Percentiles rank a stretch among this genome's conserved stretches.
These are phyloP conservation scores for Criorhina ranunculi DNA, from an alignment of 2,888 invertebrate species.

Conservation along the genomic window DNA sequence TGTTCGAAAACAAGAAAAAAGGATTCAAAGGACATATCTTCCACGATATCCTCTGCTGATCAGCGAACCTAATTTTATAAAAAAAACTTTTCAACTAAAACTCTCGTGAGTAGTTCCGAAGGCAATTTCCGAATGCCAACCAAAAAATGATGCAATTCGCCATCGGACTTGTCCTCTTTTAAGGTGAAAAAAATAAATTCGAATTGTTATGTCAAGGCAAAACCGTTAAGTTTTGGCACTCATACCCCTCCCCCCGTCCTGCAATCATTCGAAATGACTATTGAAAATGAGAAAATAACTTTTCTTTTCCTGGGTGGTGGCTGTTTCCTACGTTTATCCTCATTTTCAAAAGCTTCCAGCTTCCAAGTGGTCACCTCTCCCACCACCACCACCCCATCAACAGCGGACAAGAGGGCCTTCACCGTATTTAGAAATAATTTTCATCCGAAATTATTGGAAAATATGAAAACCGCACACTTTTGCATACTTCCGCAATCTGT, in stretches of 20 bases:
- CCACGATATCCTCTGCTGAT: not conserved
- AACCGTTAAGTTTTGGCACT: not conserved
- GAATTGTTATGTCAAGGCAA: not conserved
- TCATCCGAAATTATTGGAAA: conserved; percentile 53
- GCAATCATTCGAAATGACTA: not conserved
- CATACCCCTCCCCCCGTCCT: not conserved
- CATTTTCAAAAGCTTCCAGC: conserved; percentile 18
- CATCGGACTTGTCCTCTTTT: not conserved
- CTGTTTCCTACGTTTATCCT: not conserved
- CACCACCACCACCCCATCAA: not conserved
- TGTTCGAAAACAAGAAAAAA: no score
- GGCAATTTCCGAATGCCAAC: conserved; percentile 9
- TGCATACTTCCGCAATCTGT: conserved; percentile 42
- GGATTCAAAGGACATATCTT: no score
- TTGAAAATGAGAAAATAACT: not conserved
- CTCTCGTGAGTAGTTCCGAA: conserved; percentile 6
- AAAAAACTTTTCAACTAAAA: conserved; percentile 11
- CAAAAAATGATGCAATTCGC: conserved; percentile 12
- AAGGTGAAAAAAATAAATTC: not conserved
- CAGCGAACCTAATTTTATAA: not conserved
- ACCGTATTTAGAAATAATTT: conserved; percentile 54
- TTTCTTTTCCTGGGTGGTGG: not conserved
- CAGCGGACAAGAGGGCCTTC: conserved; percentile 16
- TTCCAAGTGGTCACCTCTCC: conserved; percentile 28
- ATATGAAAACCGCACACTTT: conserved; percentile 60